Base-by-base conservation (phyloP, 2,888 invertebrate species). In the Candidula unifasciata region DNA sequence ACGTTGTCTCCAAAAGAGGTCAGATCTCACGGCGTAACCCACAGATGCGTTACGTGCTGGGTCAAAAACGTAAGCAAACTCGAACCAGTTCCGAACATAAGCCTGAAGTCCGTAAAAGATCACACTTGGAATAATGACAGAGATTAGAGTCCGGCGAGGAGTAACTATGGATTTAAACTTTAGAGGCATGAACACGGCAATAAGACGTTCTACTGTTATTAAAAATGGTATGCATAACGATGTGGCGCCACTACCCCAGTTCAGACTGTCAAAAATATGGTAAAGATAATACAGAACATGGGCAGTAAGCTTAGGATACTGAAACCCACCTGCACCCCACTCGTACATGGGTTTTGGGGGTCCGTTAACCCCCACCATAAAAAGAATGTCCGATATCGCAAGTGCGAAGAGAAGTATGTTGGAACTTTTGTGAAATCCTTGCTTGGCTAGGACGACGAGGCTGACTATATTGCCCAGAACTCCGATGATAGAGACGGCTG, bases 131-230 rank as follows among this genome's bases (percentile, higher is more conserved):
- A 57, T 13, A n/a, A 57, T n/a, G 16, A 79, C 79, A 37, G 79
- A 79, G 5, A 77, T 21, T 16, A 78, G 0, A 13, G 83, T 83
- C n/a, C 83, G 54, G 16, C 44, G 57, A 3, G 57, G 54, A 13
- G 79, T 83, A 13, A 83, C 54, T 16, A 83, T 73, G 0, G 27
- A n/a, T 2, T 24, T 35, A 54, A 83, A 83, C 66, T 83, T 79
- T 6, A 83, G 73, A 52, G 83, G 83, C 16, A 83, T 37, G 64
- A 73, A 83, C 1, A 83, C 83, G 33, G 83, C 83, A 13, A 83
- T 66, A 44, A 79, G 37, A 60, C 83, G 37, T 52, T 83, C 83
- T 3, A 79, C 27, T 18, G 83, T 83, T 27, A 83, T 79, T 27
- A 83, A 21, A 1, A 79, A 54, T 0, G 83, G 83, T 3, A 83